These are phyloP conservation scores for Didymodactylos carnosus DNA, from an alignment of 2,888 invertebrate genomes.

Conservation along the genomic window DNA sequence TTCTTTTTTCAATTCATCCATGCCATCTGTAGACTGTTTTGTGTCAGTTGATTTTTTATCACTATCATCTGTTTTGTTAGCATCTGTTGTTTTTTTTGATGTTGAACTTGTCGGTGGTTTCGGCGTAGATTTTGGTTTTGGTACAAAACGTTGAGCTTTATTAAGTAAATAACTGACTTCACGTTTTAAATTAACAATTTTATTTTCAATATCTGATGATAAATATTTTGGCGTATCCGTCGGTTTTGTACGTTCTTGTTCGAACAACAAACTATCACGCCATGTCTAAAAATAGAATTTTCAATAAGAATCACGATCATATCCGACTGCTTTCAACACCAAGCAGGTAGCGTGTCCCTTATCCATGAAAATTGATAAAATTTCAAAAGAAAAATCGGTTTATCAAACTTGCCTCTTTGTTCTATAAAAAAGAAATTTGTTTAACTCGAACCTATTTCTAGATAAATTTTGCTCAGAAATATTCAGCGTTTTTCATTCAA, in stretches of 20 bases:
- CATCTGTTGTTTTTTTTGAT: background rate
- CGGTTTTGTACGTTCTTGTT: background rate
- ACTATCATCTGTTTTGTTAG: background rate
- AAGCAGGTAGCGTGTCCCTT: background rate
- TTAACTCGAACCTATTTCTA: too few species aligned
- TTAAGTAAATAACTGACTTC: constrained; percentile 6
- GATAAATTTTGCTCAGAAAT: too few species aligned
- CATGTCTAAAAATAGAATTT: background rate
- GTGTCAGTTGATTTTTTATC: background rate
- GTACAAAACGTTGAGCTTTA: constrained; percentile 10
- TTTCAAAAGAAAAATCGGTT: background rate
- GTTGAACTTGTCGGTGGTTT: background rate
- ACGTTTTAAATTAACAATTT: constrained; percentile 7
- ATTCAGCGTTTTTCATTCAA: too few species aligned
- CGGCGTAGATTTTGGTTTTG: constrained; percentile 1
- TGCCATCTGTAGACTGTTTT: background rate
- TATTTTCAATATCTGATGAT: constrained; percentile 1
- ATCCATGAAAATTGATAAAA: background rate
- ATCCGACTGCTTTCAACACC: too few species aligned
- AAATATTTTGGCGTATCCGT: constrained; percentile 3
- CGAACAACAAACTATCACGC: background rate
- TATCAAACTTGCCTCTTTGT: too few species aligned
- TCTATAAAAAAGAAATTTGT: too few species aligned
- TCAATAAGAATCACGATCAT: too few species aligned
- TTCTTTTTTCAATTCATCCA: too few species aligned